A percentile compares a stretch with the other conserved stretches of the same genome.
Conservation (phyloP, 2,888 invertebrate genomes). For the Trissolcus japonicus region DNA sequence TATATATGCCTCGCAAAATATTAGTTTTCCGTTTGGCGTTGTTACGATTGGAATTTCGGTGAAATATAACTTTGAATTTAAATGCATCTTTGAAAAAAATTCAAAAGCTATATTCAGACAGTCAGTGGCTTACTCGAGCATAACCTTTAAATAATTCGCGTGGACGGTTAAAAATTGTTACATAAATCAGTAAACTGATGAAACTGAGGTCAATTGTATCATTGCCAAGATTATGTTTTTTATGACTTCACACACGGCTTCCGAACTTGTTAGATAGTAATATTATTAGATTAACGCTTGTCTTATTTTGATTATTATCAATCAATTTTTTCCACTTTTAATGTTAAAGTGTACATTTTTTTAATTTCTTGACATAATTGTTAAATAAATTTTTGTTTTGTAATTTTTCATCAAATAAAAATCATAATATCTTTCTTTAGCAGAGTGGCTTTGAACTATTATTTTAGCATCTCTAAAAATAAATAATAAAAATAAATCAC, state of each 20-base stretch:
- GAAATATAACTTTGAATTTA: no score
- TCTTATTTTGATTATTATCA: slow-evolving; percentile 36
- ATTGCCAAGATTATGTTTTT: slow-evolving; percentile 50
- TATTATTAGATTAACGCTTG: slow-evolving; percentile 50
- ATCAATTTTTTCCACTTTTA: slow-evolving; percentile 11
- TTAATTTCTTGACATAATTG: no score
- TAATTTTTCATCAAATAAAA: no score
- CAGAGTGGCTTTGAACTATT: no score
- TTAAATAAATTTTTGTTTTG: no score
- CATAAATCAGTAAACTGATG: slow-evolving; percentile 49
- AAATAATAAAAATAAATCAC: neutral
- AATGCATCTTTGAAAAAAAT: no score
- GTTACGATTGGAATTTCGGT: no score
- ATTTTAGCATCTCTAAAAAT: neutral
- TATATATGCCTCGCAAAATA: no score
- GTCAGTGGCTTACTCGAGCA: slow-evolving; percentile 9
- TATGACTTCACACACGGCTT: slow-evolving; percentile 53
- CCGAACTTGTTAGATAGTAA: slow-evolving; percentile 51
- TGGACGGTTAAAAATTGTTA: slow-evolving; percentile 49
- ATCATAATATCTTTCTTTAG: no score
- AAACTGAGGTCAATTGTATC: slow-evolving; percentile 56
- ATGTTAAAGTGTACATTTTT: slow-evolving; percentile 1
- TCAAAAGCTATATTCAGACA: slow-evolving; percentile 10
- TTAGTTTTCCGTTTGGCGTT: no score
- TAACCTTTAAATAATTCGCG: slow-evolving; percentile 39